These are phyloP conservation scores for Nestor notabilis DNA, from an alignment of 2,113 vertebrate genomes.

Conservation along the genomic window DNA sequence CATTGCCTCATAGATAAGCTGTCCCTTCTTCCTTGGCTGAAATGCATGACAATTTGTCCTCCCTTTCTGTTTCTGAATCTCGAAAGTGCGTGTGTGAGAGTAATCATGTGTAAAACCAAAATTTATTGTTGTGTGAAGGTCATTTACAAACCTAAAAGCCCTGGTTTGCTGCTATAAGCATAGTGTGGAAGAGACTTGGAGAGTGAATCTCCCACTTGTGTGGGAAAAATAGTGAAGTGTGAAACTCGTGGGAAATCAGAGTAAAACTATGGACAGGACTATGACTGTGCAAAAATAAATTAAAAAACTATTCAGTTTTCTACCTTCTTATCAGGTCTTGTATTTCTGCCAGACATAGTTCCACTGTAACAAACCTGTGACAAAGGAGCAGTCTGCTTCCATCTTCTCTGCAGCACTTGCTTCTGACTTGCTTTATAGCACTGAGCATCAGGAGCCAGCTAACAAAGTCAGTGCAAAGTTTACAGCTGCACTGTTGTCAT, in stretches of 20 bases:
- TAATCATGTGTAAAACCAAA: neutral
- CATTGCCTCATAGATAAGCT: neutral
- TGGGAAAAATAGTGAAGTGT: neutral
- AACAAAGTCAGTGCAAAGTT: neutral
- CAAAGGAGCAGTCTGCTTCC: neutral
- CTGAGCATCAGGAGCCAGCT: neutral
- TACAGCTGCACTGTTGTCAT: neutral
- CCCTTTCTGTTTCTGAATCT: neutral
- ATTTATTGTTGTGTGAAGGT: neutral
- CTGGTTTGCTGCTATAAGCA: neutral
- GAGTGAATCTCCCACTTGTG: neutral
- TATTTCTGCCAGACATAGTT: neutral
- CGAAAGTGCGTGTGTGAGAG: neutral
- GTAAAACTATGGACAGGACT: neutral
- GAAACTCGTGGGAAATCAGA: neutral
- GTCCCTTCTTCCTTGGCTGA: neutral
- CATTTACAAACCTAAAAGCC: neutral
- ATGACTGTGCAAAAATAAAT: neutral
- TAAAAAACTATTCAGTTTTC: neutral
- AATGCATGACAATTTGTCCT: neutral
- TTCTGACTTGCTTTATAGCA: neutral
- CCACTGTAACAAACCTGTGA: neutral
- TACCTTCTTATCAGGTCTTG: neutral
- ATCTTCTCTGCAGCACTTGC: neutral
- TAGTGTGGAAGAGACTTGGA: neutral